These are phyloP conservation scores for Nasonia longicornis DNA, from an alignment of 1,140 invertebrate genomes.

Conservation along the genomic window DNA sequence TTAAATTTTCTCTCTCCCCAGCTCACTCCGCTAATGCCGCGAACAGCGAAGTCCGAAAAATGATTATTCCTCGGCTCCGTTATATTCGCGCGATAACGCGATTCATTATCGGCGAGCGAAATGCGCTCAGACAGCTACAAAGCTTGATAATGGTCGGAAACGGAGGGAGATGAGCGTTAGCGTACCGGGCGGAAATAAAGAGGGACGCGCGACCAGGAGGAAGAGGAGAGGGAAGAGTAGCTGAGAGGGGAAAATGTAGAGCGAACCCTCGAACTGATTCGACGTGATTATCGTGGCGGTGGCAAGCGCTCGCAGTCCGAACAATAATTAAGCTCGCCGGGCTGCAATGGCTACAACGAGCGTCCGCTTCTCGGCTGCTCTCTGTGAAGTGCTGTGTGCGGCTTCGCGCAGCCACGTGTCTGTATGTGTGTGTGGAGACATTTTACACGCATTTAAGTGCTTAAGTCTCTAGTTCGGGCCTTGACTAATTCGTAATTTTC, in stretches of 20 bases:
- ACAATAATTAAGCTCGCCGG: slow-evolving; percentile 61
- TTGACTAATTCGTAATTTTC: background rate
- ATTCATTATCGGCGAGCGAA: too few species aligned
- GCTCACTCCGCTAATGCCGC: too few species aligned
- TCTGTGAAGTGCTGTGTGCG: slow-evolving; percentile 55
- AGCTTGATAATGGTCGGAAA: slow-evolving; percentile 6
- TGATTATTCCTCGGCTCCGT: too few species aligned
- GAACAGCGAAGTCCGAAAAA: too few species aligned
- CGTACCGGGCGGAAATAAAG: background rate
- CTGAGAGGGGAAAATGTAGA: background rate
- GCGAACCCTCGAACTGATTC: slow-evolving; percentile 45
- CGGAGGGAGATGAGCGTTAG: background rate
- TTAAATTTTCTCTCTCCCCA: too few species aligned
- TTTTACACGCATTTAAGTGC: slow-evolving; percentile 59
- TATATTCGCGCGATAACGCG: too few species aligned
- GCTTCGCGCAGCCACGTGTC: slow-evolving; percentile 47
- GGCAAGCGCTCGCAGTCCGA: slow-evolving; percentile 41
- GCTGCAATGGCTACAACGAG: background rate
- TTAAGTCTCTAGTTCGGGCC: slow-evolving; percentile 7
- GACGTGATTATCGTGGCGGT: slow-evolving; percentile 57
- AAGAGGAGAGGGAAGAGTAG: background rate
- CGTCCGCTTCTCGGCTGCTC: background rate
- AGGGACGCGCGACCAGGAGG: background rate
- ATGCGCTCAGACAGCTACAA: background rate
- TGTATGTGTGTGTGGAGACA: too few species aligned